Conservation (phyloP, 2,888 invertebrate species). For the Calameuta filiformis region DNA sequence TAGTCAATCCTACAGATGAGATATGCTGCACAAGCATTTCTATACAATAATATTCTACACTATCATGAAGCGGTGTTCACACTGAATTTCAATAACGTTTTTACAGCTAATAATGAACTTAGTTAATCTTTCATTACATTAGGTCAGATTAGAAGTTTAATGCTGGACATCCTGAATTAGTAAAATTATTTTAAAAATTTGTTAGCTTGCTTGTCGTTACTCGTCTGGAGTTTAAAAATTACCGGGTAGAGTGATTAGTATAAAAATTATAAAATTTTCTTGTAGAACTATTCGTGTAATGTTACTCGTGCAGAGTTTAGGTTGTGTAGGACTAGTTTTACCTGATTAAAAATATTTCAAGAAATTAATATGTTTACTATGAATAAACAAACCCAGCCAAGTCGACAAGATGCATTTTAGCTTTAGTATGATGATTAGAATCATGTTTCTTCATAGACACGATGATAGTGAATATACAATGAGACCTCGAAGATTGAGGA, state of each 20-base stretch:
- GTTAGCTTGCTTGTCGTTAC: background rate
- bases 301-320: too few relatives aligned
- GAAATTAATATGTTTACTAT: background rate
- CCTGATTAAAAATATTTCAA: background rate
- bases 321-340: background rate
- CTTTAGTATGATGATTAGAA: constrained; percentile 59
- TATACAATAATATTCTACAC: background rate
- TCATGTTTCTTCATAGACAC: constrained; percentile 59
- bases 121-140: background rate
- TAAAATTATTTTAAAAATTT: background rate
- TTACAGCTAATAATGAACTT: background rate
- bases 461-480: constrained; percentile 70
- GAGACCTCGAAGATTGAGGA: constrained; percentile 69
- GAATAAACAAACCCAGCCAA: constrained; percentile 66
- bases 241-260: background rate
- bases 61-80: background rate
- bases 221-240: background rate
- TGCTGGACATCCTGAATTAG: background rate
- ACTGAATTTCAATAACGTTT: background rate
- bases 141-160: background rate
- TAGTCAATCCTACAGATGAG: background rate
- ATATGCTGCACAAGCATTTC: background rate
- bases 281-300: background rate
- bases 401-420: constrained; percentile 70
- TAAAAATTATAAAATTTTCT: background rate